These are phyloP conservation scores for Chrysocyon brachyurus DNA, from an alignment of 2,797 vertebrate genomes.

Conservation along the genomic window DNA sequence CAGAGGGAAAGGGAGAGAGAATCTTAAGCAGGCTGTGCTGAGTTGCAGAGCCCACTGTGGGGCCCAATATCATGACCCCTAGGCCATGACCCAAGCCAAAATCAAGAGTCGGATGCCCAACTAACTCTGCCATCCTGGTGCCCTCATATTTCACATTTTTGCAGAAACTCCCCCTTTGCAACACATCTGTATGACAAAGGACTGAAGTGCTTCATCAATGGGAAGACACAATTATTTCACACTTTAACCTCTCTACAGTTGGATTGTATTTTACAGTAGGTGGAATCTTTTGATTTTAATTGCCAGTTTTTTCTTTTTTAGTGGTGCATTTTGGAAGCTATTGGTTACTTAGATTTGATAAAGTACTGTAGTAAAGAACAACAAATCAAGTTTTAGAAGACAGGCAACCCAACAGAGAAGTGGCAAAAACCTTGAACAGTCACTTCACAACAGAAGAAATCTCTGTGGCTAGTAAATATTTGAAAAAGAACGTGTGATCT, in stretches of 20 bases:
- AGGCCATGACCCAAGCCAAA: not conserved
- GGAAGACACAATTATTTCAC: not conserved
- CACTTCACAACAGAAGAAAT: constrained; percentile 10
- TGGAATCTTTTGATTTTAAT: constrained; percentile 1
- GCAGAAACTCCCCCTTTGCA: not conserved
- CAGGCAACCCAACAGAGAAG: not conserved
- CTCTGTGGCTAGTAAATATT: not conserved
- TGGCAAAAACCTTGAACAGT: not conserved
- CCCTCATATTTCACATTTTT: constrained; percentile 20
- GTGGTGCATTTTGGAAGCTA: not conserved
- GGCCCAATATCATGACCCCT: not conserved
- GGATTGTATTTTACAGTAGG: not conserved
- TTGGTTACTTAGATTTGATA: constrained; percentile 7
- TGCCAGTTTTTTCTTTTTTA: not conserved
- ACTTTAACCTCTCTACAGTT: constrained; percentile 29
- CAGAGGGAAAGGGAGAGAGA: not conserved
- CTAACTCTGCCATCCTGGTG: not conserved
- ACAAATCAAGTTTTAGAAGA: not conserved
- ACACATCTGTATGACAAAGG: not conserved
- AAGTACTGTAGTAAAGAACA: constrained; percentile 48
- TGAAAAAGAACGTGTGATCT: constrained; percentile 8
- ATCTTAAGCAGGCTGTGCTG: not conserved
- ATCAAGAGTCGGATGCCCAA: not conserved
- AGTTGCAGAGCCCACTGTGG: not conserved
- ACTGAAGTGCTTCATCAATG: not conserved